A percentile compares a stretch with the other conserved stretches of the same genome.
These are phyloP conservation scores for Gasteruption jaculator DNA, from an alignment of 2,888 invertebrate genomes.

Conservation along the genomic window DNA sequence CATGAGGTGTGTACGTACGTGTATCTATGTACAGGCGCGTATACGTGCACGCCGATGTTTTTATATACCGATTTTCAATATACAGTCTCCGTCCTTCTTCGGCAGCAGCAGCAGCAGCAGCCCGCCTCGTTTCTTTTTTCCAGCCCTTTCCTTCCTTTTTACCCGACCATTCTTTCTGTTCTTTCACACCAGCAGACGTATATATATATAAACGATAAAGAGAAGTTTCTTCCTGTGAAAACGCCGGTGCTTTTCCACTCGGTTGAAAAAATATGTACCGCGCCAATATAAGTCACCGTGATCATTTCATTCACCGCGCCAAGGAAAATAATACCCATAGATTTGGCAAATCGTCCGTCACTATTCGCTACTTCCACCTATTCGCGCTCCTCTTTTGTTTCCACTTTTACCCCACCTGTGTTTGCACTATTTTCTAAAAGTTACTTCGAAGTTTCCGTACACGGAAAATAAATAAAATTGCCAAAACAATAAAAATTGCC, in stretches of 20 bases:
- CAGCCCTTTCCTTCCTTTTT: background rate
- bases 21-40: no score
- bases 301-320: no score
- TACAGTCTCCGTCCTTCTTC: background rate
- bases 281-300: no score
- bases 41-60: no score
- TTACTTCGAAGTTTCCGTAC: no score
- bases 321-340: no score
- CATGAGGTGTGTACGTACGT: constrained; percentile 21
- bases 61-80: constrained; percentile 30
- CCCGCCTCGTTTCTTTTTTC: constrained; percentile 18
- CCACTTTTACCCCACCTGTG: background rate
- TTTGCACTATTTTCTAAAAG: no score
- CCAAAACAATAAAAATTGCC: no score
- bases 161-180: background rate
- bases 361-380: no score
- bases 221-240: constrained; percentile 15
- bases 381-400: background rate
- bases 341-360: no score
- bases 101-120: background rate
- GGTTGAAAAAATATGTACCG: constrained; percentile 21
- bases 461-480: no score
- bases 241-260: constrained; percentile 18
- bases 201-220: constrained; percentile 4
- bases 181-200: background rate